These are phyloP conservation scores for Thalassaphorura encarpata DNA, from an alignment of 1,140 invertebrate species.

Conservation along the genomic window DNA sequence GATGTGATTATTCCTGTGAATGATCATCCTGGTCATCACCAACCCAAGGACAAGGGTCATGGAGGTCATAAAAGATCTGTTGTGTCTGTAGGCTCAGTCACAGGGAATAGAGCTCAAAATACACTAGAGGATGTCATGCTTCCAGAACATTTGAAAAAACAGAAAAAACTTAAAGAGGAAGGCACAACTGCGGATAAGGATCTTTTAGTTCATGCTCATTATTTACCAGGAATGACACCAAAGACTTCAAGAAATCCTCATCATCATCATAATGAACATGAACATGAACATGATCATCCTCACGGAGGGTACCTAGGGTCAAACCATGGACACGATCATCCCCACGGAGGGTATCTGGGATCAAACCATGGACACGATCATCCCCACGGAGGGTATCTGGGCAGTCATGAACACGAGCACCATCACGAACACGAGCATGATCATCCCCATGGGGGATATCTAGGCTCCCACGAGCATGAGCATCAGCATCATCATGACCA, in stretches of 20 bases:
- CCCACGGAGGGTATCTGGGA: neutral
- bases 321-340: neutral
- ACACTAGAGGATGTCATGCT: neutral
- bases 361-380: neutral
- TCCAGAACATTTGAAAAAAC: neutral
- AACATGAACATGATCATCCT: constrained; percentile 4
- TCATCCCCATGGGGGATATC: neutral
- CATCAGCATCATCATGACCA: neutral
- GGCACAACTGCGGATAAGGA: neutral
- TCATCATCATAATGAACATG: neutral
- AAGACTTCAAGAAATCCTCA: neutral
- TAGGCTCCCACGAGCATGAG: too few relatives aligned
- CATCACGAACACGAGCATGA: neutral
- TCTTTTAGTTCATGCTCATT: neutral
- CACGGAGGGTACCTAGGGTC: neutral
- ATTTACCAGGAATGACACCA: neutral
- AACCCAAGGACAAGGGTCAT: neutral
- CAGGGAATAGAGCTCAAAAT: constrained; percentile 8
- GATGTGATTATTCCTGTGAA: constrained; percentile 18
- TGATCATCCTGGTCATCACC: neutral
- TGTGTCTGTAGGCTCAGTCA: neutral
- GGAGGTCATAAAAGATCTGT: neutral
- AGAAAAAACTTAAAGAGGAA: neutral
- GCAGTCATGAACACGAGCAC: neutral
- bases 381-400: neutral